Conservation (phyloP, 2,113 vertebrate genomes). For the Oxyruncus cristatus region DNA sequence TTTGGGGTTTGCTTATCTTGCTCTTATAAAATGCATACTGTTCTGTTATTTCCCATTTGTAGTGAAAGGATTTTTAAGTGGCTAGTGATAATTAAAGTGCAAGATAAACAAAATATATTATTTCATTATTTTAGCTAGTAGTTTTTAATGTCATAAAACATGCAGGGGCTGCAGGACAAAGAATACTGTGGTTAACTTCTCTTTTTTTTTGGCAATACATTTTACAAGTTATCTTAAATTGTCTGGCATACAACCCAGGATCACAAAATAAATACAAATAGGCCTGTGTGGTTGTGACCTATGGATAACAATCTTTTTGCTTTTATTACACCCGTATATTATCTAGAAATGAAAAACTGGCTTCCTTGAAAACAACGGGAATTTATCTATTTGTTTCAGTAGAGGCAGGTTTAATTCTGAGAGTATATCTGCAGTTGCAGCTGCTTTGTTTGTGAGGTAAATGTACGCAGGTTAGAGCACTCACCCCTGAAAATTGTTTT, state of each 20-base stretch:
- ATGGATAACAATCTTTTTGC: neutral
- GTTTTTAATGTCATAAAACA: constrained; percentile 35
- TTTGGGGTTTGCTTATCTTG: constrained; percentile 57
- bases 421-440: neutral
- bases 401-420: neutral
- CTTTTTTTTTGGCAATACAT: neutral
- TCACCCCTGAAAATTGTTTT: neutral
- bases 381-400: neutral
- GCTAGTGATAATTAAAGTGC: constrained; percentile 47
- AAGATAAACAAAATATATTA: constrained; percentile 9
- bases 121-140: neutral
- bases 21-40: constrained; percentile 61
- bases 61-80: constrained; percentile 46
- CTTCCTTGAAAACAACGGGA: neutral
- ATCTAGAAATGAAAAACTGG: neutral
- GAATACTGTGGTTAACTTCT: neutral
- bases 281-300: neutral
- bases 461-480: neutral
- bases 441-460: neutral
- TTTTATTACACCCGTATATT: neutral
- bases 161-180: neutral
- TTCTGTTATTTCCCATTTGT: constrained; percentile 31
- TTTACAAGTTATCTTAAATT: neutral
- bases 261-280: neutral
- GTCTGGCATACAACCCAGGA: neutral